Conservation (phyloP, 2,888 invertebrate genomes). For the Petrolisthes manimaculis region DNA sequence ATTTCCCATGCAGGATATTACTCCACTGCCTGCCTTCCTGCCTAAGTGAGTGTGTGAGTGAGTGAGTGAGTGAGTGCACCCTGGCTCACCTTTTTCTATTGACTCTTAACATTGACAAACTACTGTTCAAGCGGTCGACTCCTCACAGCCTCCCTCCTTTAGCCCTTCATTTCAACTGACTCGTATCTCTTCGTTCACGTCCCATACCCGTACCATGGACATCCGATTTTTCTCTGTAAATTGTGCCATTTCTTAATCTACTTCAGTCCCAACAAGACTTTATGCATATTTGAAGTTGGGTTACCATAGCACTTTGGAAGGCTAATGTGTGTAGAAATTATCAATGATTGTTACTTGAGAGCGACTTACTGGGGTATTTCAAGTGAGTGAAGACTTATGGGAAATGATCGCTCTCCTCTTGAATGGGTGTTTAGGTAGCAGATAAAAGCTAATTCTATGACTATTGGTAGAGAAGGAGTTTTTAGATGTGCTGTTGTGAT, state of each 20-base stretch:
- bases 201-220: background rate
- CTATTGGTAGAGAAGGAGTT: conserved; percentile 45
- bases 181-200: background rate
- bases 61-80: too few species aligned
- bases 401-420: background rate
- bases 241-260: too few species aligned
- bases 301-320: too few species aligned
- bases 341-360: too few species aligned
- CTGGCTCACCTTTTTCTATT: conserved; percentile 28
- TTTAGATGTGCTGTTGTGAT: background rate
- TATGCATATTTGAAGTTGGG: too few species aligned
- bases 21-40: too few species aligned
- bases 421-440: conserved; percentile 45
- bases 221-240: too few species aligned
- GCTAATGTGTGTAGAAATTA: too few species aligned
- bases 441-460: conserved; percentile 54
- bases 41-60: too few species aligned
- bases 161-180: background rate
- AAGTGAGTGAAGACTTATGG: conserved; percentile 1
- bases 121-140: conserved; percentile 18
- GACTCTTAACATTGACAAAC: conserved; percentile 57
- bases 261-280: too few species aligned
- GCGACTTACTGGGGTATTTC: too few species aligned
- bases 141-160: conserved; percentile 9
- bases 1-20: too few species aligned